A percentile compares a stretch with the other conserved stretches of the same genome.
Conservation (phyloP, 2,797 vertebrate species). For the Gobio occitaniae region DNA sequence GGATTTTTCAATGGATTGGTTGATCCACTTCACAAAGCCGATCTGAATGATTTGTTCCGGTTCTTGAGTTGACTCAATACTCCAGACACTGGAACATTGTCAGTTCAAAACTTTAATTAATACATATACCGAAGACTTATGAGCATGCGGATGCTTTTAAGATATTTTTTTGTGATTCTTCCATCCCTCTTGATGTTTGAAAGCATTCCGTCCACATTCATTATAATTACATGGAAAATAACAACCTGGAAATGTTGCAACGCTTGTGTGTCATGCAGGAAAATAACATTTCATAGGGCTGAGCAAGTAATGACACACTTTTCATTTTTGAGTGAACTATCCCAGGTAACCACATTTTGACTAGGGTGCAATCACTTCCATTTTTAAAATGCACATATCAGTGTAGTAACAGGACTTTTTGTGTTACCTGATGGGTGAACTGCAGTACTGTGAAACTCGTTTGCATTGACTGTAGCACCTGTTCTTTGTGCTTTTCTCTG, state of each 20-base stretch:
- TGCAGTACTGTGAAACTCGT: not conserved
- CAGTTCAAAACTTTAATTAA: not conserved
- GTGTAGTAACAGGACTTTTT: not conserved
- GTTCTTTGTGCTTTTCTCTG: slow-evolving; percentile 12
- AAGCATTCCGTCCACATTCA: not conserved
- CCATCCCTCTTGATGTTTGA: slow-evolving; percentile 1
- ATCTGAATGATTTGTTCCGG: not conserved
- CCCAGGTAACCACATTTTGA: not conserved
- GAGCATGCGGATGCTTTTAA: not conserved
- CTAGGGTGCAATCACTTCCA: not conserved
- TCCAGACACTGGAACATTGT: not conserved
- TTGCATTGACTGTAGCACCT: slow-evolving; percentile 25
- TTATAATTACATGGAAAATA: slow-evolving; percentile 5
- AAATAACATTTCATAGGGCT: not conserved
- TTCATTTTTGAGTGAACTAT: not conserved
- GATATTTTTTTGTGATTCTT: not conserved
- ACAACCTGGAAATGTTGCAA: not conserved
- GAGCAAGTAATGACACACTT: not conserved
- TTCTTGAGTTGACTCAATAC: not conserved
- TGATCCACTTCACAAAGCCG: not conserved
- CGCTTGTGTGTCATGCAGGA: not conserved
- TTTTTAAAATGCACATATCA: not conserved
- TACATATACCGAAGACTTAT: not conserved
- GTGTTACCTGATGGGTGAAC: not conserved
- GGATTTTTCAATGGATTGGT: not conserved